Evolutionary conservation across 2,888 invertebrate genomes (phyloP).

Genomic region (Stenichneumon culpator): DNA sequence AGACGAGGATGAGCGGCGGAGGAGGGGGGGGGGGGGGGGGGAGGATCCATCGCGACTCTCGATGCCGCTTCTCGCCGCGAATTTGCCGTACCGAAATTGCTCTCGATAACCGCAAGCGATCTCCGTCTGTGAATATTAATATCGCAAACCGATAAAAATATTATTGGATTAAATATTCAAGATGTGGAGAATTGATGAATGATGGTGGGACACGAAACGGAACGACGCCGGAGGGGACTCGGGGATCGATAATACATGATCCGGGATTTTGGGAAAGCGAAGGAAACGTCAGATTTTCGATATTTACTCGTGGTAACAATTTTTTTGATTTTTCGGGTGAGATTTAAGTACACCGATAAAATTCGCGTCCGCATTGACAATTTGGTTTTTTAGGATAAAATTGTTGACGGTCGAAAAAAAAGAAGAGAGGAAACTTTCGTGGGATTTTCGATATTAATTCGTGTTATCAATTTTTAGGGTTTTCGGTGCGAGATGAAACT

Average conservation of each 20-base stretch:
- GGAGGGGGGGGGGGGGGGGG: neutral
- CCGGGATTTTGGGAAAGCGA: neutral
- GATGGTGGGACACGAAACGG: neutral
- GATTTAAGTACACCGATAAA: neutral
- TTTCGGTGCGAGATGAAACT: too few relatives aligned
- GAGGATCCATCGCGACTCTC: neutral
- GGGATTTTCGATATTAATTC: too few relatives aligned
- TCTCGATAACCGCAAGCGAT: constrained; percentile 64
- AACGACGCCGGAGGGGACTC: neutral
- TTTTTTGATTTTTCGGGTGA: neutral
- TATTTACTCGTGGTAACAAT: neutral
- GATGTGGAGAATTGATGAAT: neutral
- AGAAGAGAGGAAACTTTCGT: too few relatives aligned
- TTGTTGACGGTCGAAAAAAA: too few relatives aligned
- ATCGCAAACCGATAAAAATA: constrained; percentile 33
- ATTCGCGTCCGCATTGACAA: too few relatives aligned
- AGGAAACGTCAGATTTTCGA: neutral
- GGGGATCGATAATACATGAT: neutral
- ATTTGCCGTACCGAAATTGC: constrained; percentile 63
- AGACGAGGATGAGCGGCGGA: neutral
- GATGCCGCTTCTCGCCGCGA: constrained; percentile 60
- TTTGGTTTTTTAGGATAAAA: too few relatives aligned
- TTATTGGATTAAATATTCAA: constrained; percentile 30
- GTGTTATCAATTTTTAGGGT: too few relatives aligned
- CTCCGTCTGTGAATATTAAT: constrained; percentile 49